phyloP scores from a whole-genome alignment of 2,113 vertebrate species.

The Eptatretus burgeri region DNA sequence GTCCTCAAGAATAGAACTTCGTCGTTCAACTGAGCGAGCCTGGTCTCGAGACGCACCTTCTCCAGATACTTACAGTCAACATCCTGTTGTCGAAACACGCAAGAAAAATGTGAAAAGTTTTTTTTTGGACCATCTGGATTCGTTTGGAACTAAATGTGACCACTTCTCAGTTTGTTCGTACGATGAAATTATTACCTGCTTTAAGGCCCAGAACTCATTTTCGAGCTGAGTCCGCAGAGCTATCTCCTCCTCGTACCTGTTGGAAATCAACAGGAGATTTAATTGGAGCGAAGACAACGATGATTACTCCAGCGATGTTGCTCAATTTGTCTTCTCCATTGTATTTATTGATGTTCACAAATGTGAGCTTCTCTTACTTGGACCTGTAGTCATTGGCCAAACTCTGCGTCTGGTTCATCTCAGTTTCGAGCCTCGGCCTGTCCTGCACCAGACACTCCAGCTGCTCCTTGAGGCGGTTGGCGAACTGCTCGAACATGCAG shows the following conservation, averaged over 20 bases:
- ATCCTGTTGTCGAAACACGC: neutral
- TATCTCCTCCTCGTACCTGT: constrained; percentile 1
- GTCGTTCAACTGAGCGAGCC: constrained; percentile 1
- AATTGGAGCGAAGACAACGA: too few species aligned
- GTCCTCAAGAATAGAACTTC: neutral
- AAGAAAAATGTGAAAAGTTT: too few species aligned
- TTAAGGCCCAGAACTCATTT: neutral
- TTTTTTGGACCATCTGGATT: too few species aligned
- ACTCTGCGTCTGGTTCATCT: neutral
- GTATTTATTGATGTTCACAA: too few species aligned
- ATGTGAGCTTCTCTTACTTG: neutral
- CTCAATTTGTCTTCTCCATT: too few species aligned
- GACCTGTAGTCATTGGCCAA: neutral
- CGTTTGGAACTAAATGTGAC: too few species aligned
- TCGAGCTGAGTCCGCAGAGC: neutral
- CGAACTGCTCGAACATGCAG: constrained; percentile 6
- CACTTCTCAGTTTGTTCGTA: too few species aligned
- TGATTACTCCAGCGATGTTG: too few species aligned
- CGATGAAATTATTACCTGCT: neutral
- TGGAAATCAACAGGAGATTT: too few species aligned
- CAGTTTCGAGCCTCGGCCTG: constrained; percentile 1
- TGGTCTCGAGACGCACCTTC: constrained; percentile 4
- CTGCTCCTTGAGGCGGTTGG: neutral
- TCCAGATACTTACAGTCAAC: constrained; percentile 2
- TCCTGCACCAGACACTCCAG: constrained; percentile 4